These are phyloP conservation scores for Tiliacea citrago DNA, from an alignment of 2,888 invertebrate species.

Conservation along the genomic window DNA sequence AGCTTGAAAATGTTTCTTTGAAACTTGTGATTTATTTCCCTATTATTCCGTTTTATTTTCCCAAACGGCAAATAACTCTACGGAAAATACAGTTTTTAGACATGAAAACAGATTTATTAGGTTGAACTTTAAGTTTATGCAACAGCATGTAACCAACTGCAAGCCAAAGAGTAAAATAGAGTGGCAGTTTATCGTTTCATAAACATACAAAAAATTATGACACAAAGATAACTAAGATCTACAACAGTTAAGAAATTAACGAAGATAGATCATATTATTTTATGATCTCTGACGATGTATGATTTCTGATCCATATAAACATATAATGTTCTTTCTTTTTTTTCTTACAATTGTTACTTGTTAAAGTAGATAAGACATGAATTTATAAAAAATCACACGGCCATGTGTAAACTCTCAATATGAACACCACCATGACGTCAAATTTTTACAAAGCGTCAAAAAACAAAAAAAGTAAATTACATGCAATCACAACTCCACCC, in stretches of 20 bases:
- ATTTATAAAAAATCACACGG: background rate
- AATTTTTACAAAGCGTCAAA: background rate
- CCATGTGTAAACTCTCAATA: background rate
- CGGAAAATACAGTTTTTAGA: slow-evolving; percentile 5
- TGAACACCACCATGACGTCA: background rate
- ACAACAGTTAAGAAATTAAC: too few species aligned
- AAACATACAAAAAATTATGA: background rate
- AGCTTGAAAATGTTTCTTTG: slow-evolving; percentile 4
- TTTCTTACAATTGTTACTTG: background rate
- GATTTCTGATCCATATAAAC: background rate
- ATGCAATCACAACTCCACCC: background rate
- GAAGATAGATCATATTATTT: too few species aligned
- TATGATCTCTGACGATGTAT: background rate
- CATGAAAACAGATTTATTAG: slow-evolving; percentile 41
- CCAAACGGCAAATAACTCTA: slow-evolving; percentile 18
- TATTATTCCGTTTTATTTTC: slow-evolving; percentile 40
- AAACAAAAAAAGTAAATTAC: slow-evolving; percentile 10
- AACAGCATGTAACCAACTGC: background rate
- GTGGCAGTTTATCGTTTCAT: background rate
- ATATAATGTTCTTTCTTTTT: background rate
- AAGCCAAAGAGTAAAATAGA: background rate
- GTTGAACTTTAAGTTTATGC: slow-evolving; percentile 19
- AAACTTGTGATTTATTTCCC: slow-evolving; percentile 27
- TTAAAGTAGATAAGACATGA: background rate
- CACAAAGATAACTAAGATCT: background rate